Evolutionary conservation across 2,797 vertebrate genomes (phyloP), one percentile per base, ranked within the genome.

Genomic region (Gallirallus australis): DNA sequence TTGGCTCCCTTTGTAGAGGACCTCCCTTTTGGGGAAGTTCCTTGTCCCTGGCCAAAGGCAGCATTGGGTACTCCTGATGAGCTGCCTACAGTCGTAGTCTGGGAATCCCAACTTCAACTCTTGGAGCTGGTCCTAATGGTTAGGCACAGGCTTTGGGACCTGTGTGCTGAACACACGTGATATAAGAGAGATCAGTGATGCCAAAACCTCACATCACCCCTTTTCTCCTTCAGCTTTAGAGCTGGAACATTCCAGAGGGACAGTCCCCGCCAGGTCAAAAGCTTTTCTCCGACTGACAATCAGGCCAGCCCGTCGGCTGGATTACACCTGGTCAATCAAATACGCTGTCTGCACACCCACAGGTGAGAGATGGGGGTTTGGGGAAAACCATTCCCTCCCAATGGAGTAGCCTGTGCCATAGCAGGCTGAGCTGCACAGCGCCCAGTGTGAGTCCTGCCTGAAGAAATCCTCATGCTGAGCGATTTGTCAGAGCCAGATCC

Each of bases 291-390:
- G 3, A 63, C 83, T 98, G 90, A 98, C 97, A 2, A 97, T 98
- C 82, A 98, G 85, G 77, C 99, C 98, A 48, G 84, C 95, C 33
- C 97, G 77, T 56, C 97, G 78, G 52, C 90, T 98, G 66, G 96
- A 52, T 63, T 99, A 99, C 94, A 92, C 82, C 66, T 99, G 99
- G 99, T 98, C 92, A 81, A 97, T 99, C 98, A 98, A 91, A 94
- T 99, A 99, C 90, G 93, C 98, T 79, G 97, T 98, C 90, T 89
- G 98, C 50, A 97, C 96, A 68, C 39, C 77, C 19, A 97, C 86
- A 96, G 99, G 99, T 99, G 69, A 97, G 91, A 76, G 71, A 64
- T 35, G 39, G 25, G 15, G 54, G 17, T 86, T 65, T 57, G 18
- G 48, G 52, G n/a, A 65, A 70, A 77, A 64, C n/a, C 14, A 11